These are phyloP conservation scores for Lissocephala sabroskyi DNA, from an alignment of 2,888 invertebrate genomes.

Conservation along the genomic window DNA sequence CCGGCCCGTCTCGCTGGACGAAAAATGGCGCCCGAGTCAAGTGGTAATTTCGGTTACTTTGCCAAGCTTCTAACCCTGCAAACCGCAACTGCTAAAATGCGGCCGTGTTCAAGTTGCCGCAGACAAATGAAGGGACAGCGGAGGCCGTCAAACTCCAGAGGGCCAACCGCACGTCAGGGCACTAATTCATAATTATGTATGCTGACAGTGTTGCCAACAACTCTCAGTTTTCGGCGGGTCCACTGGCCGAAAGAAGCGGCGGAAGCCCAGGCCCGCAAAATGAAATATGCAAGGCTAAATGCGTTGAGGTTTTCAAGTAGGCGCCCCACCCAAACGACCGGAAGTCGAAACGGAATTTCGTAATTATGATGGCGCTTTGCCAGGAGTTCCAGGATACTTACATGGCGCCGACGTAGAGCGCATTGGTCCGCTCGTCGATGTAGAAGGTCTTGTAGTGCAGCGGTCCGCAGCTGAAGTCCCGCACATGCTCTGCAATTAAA, in stretches of 20 bases:
- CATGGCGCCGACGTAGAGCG: constrained; percentile 95
- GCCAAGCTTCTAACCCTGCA: constrained; percentile 26
- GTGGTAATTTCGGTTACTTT: constrained; percentile 62
- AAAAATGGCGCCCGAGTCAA: constrained; percentile 51
- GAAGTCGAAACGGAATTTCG: constrained; percentile 47
- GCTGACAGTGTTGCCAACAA: constrained; percentile 56
- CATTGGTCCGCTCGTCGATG: constrained; percentile 88
- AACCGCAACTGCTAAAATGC: constrained; percentile 52
- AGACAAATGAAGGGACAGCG: constrained; percentile 53
- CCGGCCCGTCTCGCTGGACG: constrained; percentile 20
- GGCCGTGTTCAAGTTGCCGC: constrained; percentile 51
- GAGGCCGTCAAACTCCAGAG: constrained; percentile 49
- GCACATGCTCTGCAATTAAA: constrained; percentile 86
- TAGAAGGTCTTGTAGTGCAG: constrained; percentile 93
- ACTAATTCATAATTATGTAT: constrained; percentile 70
- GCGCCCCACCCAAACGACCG: constrained; percentile 12
- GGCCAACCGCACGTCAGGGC: constrained; percentile 36
- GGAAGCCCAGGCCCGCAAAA: constrained; percentile 21
- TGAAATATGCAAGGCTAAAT: constrained; percentile 56
- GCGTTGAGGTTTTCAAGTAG: constrained; percentile 33
- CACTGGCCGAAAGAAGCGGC: neutral
- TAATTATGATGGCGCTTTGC: constrained; percentile 45
- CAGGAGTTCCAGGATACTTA: too few species aligned
- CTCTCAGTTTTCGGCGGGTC: constrained; percentile 16
- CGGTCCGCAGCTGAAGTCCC: constrained; percentile 92